Evolutionary conservation across 2,888 invertebrate genomes (phyloP), one percentile per base, ranked within the genome.

Genomic region (Catocala nupta): DNA sequence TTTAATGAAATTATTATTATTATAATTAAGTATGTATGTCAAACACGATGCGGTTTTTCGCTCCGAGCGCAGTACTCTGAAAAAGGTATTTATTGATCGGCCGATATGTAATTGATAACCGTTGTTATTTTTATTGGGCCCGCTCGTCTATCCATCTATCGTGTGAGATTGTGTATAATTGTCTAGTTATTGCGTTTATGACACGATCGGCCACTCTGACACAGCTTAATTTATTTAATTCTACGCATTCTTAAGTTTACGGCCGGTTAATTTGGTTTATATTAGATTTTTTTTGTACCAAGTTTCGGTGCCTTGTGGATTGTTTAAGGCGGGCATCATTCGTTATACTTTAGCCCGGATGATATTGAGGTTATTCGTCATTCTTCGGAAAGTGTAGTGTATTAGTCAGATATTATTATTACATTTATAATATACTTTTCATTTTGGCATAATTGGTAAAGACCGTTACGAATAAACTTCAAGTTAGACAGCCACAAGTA

Each of bases 21-120:
- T n/a, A n/a, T n/a, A n/a, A n/a, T n/a, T 3, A 25, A 25, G 4
- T 25, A 3, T 25, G 4, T 25, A 4, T 25, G 25, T 25, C 25
- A 25, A 25, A 25, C 1, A 25, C 25, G 25, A 25, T 25, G 45
- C n/a, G 56, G 64, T 63, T 76, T 75, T 63, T 44, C 13, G 10
- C 39, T 6, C 0, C 33, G 25, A 25, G 13, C 13, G 52, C 33
- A 64, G 71, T 71, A 65, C 66, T 49, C 77, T 55, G 65, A 77
- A 77, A 61, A 68, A 73, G 67, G 73, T 81, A 77, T 83, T 80
- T 77, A 81, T 82, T 75, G 68, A 59, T 64, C 71, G 77, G 70
- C 64, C 81, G 73, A 81, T 81, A 81, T 79, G 75, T 85, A 83
- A 85, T 84, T 81, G 79, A 82, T 83, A 81, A 80, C 78, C 78